Conservation (phyloP, 1,140 invertebrate genomes). For the Wiebesia pumilae region DNA sequence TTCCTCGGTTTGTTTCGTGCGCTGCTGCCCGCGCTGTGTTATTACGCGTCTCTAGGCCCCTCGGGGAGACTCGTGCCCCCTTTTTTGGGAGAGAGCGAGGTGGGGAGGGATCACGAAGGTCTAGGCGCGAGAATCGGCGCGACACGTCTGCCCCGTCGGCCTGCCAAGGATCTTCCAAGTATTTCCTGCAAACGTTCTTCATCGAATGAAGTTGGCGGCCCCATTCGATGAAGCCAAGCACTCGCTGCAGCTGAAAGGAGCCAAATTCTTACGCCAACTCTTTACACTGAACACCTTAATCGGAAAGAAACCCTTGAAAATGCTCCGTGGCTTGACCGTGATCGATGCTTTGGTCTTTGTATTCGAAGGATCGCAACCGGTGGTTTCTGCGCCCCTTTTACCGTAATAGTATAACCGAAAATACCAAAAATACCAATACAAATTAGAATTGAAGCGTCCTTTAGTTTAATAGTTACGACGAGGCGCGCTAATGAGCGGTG, state of each 20-base stretch:
- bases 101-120: background rate
- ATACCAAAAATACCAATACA: background rate
- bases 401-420: background rate
- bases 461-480: background rate
- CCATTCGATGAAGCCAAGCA: no score
- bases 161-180: slow-evolving; percentile 8
- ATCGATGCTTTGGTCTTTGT: background rate
- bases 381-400: background rate
- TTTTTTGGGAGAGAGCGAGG: slow-evolving; percentile 2
- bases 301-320: no score
- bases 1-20: slow-evolving; percentile 68
- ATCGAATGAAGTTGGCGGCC: background rate
- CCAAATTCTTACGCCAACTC: background rate
- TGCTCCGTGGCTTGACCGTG: background rate
- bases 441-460: no score
- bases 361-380: background rate
- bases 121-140: slow-evolving; percentile 38
- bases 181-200: background rate
- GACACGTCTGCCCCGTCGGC: background rate
- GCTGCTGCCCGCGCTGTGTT: slow-evolving; percentile 59
- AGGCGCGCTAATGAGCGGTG: background rate
- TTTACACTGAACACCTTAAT: background rate
- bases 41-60: slow-evolving; percentile 61
- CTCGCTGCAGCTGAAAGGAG: background rate
- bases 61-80: slow-evolving; percentile 15